A percentile compares a stretch with the other conserved stretches of the same genome.
Conservation (phyloP, 1,140 invertebrate genomes). For the Aphaenogaster ashmeadi region DNA sequence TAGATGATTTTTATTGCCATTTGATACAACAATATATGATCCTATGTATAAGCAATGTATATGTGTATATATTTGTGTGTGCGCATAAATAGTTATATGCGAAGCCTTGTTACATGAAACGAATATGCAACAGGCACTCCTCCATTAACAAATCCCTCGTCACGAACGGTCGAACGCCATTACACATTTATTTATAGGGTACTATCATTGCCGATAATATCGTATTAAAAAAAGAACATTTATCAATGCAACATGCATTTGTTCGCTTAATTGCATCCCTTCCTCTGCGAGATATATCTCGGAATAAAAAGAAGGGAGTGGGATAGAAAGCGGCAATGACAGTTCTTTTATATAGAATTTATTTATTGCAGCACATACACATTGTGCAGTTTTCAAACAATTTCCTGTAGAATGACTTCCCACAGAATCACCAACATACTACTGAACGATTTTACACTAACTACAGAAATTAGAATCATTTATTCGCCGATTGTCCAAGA, state of each 20-base stretch:
- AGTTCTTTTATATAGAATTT: constrained; percentile 5
- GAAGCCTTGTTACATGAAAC: constrained; percentile 37
- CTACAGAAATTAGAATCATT: background rate
- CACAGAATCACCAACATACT: background rate
- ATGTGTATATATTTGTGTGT: background rate
- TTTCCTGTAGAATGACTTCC: background rate
- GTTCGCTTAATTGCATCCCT: background rate
- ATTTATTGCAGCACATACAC: constrained; percentile 5
- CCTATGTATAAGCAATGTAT: constrained; percentile 24
- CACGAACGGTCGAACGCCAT: constrained; percentile 7
- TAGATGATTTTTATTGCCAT: constrained; percentile 75
- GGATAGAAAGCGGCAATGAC: background rate
- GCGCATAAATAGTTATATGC: background rate
- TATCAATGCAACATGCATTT: background rate
- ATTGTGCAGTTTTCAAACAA: background rate
- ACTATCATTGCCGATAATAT: background rate
- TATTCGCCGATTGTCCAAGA: background rate
- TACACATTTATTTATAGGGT: constrained; percentile 8
- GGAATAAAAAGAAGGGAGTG: background rate
- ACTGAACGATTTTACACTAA: background rate
- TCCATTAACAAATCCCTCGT: constrained; percentile 41
- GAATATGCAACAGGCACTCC: constrained; percentile 22
- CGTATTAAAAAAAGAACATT: background rate
- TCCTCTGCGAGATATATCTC: background rate
- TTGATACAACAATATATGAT: constrained; percentile 67